Conservation (phyloP, 2,113 vertebrate species). For the Thunnus thynnus region DNA sequence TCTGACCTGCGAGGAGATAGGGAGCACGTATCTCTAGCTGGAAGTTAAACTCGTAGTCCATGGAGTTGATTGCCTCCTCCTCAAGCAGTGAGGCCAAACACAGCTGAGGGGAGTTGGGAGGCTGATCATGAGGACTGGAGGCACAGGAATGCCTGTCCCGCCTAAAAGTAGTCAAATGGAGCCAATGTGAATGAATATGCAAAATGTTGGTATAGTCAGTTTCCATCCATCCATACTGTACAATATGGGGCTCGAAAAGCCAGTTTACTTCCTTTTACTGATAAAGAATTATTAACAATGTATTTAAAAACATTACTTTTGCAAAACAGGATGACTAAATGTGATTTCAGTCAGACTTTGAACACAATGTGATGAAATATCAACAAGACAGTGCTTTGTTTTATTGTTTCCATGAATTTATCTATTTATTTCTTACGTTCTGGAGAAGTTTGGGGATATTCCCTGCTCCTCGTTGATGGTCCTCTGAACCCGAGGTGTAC, state of each 20-base stretch:
- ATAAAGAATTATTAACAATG: no score
- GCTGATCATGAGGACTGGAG: constrained; percentile 74
- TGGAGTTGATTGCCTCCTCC: constrained; percentile 90
- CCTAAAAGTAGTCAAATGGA: constrained; percentile 48
- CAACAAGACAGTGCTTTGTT: background rate
- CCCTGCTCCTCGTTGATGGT: constrained; percentile 84
- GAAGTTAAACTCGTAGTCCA: constrained; percentile 95
- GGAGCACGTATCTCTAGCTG: constrained; percentile 95
- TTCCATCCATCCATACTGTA: background rate
- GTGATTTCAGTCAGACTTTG: no score
- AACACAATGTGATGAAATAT: background rate
- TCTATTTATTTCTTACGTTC: constrained; percentile 79
- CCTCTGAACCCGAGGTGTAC: constrained; percentile 90
- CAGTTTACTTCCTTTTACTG: background rate
- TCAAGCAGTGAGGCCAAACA: constrained; percentile 89
- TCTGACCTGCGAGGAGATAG: constrained; percentile 92
- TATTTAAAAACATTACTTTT: no score
- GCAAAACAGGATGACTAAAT: no score
- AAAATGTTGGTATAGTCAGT: background rate
- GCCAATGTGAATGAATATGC: background rate
- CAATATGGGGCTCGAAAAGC: background rate
- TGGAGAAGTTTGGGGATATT: constrained; percentile 84
- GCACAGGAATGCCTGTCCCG: constrained; percentile 81
- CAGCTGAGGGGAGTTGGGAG: constrained; percentile 75
- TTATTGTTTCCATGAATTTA: background rate